Evolutionary conservation across 2,113 vertebrate species (phyloP).

Genomic region (Corydoras maculifer): DNA sequence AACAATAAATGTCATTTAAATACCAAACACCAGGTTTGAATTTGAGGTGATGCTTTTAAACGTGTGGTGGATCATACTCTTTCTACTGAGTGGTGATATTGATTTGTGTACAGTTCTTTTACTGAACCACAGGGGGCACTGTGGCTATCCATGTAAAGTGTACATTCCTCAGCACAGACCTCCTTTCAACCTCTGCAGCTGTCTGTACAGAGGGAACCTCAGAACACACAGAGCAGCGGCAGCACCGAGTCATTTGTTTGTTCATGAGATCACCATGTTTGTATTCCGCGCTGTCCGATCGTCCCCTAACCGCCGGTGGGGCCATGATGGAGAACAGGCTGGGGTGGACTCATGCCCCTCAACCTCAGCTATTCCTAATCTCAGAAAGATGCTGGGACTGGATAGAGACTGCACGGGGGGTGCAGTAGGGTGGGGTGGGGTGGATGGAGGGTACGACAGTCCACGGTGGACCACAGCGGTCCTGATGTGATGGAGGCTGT

Average conservation of each 20-base stretch:
- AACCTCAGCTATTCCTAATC: neutral
- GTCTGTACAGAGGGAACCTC: slow-evolving; percentile 2
- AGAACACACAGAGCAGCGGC: neutral
- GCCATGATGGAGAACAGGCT: neutral
- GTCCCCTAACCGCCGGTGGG: slow-evolving; percentile 5
- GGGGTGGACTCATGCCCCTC: neutral
- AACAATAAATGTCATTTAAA: no score
- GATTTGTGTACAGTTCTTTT: neutral
- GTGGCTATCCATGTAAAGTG: slow-evolving; percentile 43
- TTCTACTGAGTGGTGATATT: no score
- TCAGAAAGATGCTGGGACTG: neutral
- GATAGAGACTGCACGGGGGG: no score
- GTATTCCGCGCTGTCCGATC: neutral
- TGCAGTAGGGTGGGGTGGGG: no score
- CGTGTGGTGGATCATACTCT: no score
- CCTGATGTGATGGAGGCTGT: no score
- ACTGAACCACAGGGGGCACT: slow-evolving; percentile 55
- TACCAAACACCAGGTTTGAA: no score
- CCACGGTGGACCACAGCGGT: no score
- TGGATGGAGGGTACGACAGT: no score
- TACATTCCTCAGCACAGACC: neutral
- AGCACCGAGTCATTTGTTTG: slow-evolving; percentile 27
- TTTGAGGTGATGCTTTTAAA: no score
- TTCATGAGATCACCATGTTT: slow-evolving; percentile 17
- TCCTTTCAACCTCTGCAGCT: slow-evolving; percentile 19